Evolutionary conservation across 2,113 vertebrate species (phyloP), one percentile per base, ranked within the genome.

Genomic region (Sterna hirundo): DNA sequence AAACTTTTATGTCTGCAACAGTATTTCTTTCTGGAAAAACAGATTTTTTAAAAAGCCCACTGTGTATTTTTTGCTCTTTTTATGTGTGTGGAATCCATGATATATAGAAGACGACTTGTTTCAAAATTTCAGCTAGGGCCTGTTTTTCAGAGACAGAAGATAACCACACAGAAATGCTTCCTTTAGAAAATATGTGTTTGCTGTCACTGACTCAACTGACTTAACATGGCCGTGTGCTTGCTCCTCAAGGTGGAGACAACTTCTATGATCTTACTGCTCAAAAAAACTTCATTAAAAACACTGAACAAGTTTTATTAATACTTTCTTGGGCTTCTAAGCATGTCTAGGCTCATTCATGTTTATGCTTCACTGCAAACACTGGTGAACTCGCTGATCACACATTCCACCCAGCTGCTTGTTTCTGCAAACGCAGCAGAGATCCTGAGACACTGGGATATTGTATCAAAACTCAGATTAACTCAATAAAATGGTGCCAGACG

Each of bases 331-430:
- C 60, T 90, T 90, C 34, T 57, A 93, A 92, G 85, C 82, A 74
- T 95, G 92, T 78, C 79, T 71, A 81, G 72, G 72, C 90, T 94
- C 55, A 95, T 92, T 96, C 85, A 64, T 90, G 72, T 95, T 95
- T 86, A 78, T 55, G 68, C 47, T 93, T 93, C 60, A 47, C 23
- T 74, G 66, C 58, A 81, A 93, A 93, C n/a, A 62, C 46, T 47
- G 51, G 62, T 66, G 58, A 96, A 81, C 90, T 81, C 1, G 14
- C 60, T 75, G 88, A 92, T 92, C 32, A 60, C 64, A 78, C 3
- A 19, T 90, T 93, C 34, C 42, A 70, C 23, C 11, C 54, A 54
- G 51, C 21, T 2, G 17, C 46, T 93, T 74, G 6, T 32, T 85
- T 34, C 71, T 51, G 46, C 70, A 86, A 90, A 92, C 6, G 64